Conservation (phyloP, 2,797 vertebrate species). For the Philypnodon macrostomus region DNA sequence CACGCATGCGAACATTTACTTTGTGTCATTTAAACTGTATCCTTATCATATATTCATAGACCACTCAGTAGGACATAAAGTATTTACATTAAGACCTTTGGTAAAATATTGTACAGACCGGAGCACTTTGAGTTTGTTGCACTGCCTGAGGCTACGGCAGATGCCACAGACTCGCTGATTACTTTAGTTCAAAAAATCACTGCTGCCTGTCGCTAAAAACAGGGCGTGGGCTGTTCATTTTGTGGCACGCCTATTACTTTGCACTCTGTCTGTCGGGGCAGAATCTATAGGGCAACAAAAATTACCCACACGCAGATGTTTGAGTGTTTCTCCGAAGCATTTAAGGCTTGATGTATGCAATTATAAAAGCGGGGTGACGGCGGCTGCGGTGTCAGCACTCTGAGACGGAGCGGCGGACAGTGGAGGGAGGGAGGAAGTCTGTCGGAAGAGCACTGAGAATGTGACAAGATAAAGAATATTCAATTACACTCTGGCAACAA, state of each 20-base stretch:
- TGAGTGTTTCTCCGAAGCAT: constrained; percentile 68
- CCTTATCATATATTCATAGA: constrained; percentile 54
- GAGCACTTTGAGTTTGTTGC: constrained; percentile 52
- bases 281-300: constrained; percentile 70
- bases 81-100: constrained; percentile 57
- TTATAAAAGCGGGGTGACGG: constrained; percentile 70
- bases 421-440: too few species aligned
- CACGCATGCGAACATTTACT: constrained; percentile 30
- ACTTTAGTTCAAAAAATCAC: constrained; percentile 40
- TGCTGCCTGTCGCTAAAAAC: constrained; percentile 29
- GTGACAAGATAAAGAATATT: constrained; percentile 67
- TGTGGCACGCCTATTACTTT: constrained; percentile 54
- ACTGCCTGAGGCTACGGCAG: constrained; percentile 47
- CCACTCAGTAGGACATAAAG: constrained; percentile 51
- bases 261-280: constrained; percentile 53
- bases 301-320: constrained; percentile 63
- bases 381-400: constrained; percentile 70
- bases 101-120: constrained; percentile 41
- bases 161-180: constrained; percentile 46
- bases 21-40: constrained; percentile 31
- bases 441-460: constrained; percentile 48
- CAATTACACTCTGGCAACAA: constrained; percentile 53
- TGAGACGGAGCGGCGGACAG: constrained; percentile 42
- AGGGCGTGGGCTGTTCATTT: constrained; percentile 37
- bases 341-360: constrained; percentile 75